Evolutionary conservation across 2,113 vertebrate species (phyloP).

Genomic region (Clarias magur): DNA sequence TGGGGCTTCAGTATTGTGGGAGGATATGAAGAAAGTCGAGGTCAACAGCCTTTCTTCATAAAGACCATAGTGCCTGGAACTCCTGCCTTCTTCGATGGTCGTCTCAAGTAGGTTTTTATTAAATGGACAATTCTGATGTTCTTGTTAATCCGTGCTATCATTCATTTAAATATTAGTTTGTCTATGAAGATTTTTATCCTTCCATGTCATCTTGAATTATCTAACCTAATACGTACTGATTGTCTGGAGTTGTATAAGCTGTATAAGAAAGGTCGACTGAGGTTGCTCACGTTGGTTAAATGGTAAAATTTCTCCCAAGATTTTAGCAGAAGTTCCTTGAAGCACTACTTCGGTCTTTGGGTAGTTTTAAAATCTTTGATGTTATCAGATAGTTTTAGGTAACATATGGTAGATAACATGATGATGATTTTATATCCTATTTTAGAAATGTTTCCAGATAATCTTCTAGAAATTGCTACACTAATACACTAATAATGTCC

Average conservation of each 20-base stretch:
- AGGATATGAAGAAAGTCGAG: constrained; percentile 86
- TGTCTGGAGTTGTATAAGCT: neutral
- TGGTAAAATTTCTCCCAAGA: neutral
- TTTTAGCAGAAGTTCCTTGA: neutral
- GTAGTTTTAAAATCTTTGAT: neutral
- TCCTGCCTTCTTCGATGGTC: constrained; percentile 83
- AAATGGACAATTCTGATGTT: neutral
- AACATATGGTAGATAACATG: neutral
- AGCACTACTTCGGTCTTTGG: neutral
- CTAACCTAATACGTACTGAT: too few relatives aligned
- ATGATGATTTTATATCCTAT: neutral
- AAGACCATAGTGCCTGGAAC: constrained; percentile 94
- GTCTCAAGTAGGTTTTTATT: constrained; percentile 80
- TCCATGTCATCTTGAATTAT: neutral
- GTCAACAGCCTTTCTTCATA: constrained; percentile 92
- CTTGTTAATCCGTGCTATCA: neutral
- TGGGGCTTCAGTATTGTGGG: constrained; percentile 97
- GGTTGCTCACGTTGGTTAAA: neutral
- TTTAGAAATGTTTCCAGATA: neutral
- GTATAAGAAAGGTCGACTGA: neutral
- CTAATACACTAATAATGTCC: neutral
- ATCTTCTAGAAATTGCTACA: neutral
- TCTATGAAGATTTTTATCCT: too few relatives aligned
- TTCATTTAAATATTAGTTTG: neutral
- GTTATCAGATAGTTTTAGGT: neutral